Percentiles rank a stretch among this genome's conserved stretches.
These are phyloP conservation scores for Sesamia inferens DNA, from an alignment of 2,888 invertebrate genomes.

Conservation along the genomic window DNA sequence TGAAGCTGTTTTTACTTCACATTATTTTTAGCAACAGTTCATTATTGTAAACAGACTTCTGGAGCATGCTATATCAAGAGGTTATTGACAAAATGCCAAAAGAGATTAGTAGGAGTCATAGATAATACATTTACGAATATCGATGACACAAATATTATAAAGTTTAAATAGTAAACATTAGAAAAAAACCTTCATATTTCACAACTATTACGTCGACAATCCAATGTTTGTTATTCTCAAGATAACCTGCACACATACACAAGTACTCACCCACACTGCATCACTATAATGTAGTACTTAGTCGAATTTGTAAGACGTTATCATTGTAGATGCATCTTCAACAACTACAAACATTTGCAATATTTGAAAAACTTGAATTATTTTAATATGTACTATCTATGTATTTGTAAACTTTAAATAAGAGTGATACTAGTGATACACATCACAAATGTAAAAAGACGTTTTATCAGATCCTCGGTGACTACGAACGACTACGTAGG, in stretches of 20 bases:
- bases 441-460: too few species aligned
- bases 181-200: background rate
- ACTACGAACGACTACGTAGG: too few species aligned
- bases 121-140: background rate
- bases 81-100: background rate
- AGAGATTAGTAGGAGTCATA: background rate
- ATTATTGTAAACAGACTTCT: background rate
- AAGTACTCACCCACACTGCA: background rate
- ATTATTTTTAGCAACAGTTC: background rate
- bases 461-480: too few species aligned
- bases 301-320: background rate
- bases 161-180: slow-evolving; percentile 4
- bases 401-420: background rate
- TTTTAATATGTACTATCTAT: slow-evolving; percentile 15
- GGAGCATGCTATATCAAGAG: background rate
- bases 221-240: background rate
- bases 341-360: slow-evolving; percentile 30
- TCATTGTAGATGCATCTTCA: slow-evolving; percentile 5
- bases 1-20: background rate
- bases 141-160: background rate
- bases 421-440: too few species aligned
- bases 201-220: background rate
- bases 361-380: slow-evolving; percentile 8
- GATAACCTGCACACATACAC: background rate
- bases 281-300: background rate